These are phyloP conservation scores for Helogale parvula DNA, from an alignment of 2,113 vertebrate genomes.

Conservation along the genomic window DNA sequence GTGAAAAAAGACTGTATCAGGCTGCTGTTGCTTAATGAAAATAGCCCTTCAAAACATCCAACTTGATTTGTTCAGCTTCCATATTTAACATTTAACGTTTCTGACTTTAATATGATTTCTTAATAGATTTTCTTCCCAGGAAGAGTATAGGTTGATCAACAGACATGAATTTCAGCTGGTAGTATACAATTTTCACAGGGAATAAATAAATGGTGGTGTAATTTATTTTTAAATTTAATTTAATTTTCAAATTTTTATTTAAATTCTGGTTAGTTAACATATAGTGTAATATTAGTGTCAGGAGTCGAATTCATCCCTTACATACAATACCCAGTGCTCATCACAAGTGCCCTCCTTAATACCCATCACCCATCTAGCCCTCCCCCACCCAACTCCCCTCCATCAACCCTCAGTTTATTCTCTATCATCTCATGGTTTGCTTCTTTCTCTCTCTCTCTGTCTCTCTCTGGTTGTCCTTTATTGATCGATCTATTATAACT, in stretches of 20 bases:
- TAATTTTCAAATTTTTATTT: too few relatives aligned
- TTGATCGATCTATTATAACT: conserved; percentile 21
- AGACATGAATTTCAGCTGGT: neutral
- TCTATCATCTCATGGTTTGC: too few relatives aligned
- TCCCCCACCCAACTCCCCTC: too few relatives aligned
- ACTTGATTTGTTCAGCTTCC: conserved; percentile 53
- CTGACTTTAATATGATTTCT: neutral
- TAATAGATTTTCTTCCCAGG: conserved; percentile 36
- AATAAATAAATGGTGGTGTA: neutral
- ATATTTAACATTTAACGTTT: conserved; percentile 51
- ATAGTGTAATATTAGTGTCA: too few relatives aligned
- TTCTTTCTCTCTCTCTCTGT: too few relatives aligned
- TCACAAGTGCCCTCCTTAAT: too few relatives aligned
- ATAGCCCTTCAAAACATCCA: conserved; percentile 24
- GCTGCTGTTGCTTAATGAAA: conserved; percentile 36
- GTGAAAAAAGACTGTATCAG: neutral
- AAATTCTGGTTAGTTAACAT: too few relatives aligned
- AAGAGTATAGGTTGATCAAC: neutral
- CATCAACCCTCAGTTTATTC: too few relatives aligned
- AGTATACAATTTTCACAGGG: neutral
- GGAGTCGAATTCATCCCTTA: too few relatives aligned
- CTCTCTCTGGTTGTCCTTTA: neutral
- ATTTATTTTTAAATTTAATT: neutral
- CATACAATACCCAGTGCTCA: too few relatives aligned
- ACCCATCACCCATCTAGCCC: too few relatives aligned